Conservation (phyloP, 92 coral and sea anemone species). For the Nematostella vectensis region DNA sequence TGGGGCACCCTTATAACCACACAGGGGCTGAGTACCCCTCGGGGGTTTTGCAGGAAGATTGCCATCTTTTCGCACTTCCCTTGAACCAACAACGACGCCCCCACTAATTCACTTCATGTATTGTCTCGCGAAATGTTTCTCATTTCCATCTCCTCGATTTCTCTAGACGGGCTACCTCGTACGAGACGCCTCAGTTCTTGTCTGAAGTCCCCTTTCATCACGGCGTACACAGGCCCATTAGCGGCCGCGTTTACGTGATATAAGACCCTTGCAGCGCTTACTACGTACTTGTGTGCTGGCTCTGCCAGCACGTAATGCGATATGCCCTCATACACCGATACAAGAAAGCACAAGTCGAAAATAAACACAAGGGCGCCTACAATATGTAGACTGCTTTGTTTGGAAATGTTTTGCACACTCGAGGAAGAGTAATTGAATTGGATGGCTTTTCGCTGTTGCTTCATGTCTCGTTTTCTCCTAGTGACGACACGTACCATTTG, state of each 20-base stretch:
- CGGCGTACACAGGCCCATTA: background rate
- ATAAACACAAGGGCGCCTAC: background rate
- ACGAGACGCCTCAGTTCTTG: background rate
- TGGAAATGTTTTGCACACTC: background rate
- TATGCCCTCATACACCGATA: background rate
- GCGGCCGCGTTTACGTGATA: background rate
- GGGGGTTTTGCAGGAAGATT: too few relatives aligned
- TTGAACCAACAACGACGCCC: too few relatives aligned
- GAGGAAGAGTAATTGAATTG: background rate
- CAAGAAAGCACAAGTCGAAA: background rate
- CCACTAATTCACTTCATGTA: too few relatives aligned
- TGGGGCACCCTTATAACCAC: too few relatives aligned
- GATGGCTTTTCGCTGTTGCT: background rate
- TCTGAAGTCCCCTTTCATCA: background rate
- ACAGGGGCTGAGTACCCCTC: too few relatives aligned
- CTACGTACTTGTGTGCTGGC: background rate
- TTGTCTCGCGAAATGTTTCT: too few relatives aligned
- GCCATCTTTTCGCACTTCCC: too few relatives aligned
- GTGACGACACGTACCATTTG: background rate
- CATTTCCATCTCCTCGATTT: too few relatives aligned
- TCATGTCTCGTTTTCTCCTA: background rate
- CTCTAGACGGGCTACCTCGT: too few relatives aligned
- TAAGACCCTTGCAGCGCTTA: background rate
- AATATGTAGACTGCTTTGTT: background rate
- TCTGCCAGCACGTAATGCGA: background rate